Evolutionary conservation across 2,113 vertebrate species (phyloP).

Genomic region (Pangasianodon gigas): DNA sequence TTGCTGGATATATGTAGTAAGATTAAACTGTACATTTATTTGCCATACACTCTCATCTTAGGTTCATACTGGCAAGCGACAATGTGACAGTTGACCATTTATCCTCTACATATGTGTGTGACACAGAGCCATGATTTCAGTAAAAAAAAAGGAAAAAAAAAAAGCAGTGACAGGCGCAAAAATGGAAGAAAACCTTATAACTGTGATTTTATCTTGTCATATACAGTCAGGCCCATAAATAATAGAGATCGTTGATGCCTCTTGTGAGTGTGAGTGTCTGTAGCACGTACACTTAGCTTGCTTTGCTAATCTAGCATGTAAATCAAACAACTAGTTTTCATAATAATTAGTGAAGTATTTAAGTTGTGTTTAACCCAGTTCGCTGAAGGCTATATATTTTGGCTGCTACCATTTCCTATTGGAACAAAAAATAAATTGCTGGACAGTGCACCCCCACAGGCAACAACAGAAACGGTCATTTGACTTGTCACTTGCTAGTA

Average conservation of each 20-base stretch:
- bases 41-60: background rate
- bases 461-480: background rate
- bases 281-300: too few species aligned
- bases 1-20: background rate
- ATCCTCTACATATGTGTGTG: background rate
- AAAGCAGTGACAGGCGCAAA: background rate
- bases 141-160: background rate
- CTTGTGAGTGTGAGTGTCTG: too few species aligned
- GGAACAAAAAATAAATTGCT: background rate
- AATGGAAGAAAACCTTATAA: background rate
- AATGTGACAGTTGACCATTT: background rate
- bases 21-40: background rate
- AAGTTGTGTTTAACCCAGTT: background rate
- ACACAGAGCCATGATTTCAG: too few species aligned
- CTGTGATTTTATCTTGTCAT: background rate
- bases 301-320: background rate
- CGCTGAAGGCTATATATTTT: background rate
- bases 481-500: background rate
- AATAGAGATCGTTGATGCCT: too few species aligned
- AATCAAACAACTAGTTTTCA: background rate
- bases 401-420: background rate
- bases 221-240: background rate
- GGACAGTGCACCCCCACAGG: background rate
- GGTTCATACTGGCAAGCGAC: background rate
- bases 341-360: background rate